Base-by-base conservation (phyloP, 2,888 invertebrate species). In the Bembecia ichneumoniformis region DNA sequence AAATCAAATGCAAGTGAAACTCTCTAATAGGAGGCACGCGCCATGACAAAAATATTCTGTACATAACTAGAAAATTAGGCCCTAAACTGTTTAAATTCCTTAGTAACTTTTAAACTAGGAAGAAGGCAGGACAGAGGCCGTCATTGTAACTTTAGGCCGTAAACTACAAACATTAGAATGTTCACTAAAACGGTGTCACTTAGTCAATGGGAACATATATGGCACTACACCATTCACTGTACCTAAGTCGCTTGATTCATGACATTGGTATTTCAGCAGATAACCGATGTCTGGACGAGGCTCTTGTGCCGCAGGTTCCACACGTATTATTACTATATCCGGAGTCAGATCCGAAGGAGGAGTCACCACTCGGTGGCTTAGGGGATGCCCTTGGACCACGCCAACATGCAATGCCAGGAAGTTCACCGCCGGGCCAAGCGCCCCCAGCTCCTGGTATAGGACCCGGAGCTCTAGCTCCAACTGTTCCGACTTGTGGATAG, bases 281-380 rank as follows among this genome's bases (percentile, higher is more conserved):
- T 54, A 87, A 57, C 43, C 87, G 75, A 66, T 87, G 87, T 53
- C 84, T 74, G 10, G 87, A 89, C 3, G 89, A 89, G 3, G 89
- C 89, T 48, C 90, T 78, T 1, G 91, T 90, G 10, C 92, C 92
- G 55, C 90, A 90, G 0, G 93, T 93, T 1, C 92, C 92, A 55
- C 91, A 91, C 3, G 93, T 93, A 65, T 93, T 92, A 76, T 95
- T 94, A 74, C 94, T 95, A 77, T 95, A 95, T 9, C 95, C 94
- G 46, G 94, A 94, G 77, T 95, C 95, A 7, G 94, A 94, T 34
- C 94, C 94, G 58, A 94, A 92, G 3, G 94, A 94, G 3, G 93
- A 94, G 64, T 93, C 93, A 58, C 91, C 91, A 55, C 91, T 91
- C 49, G 91, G 91, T 43, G 91, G 90, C 63, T 90, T 90, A 2